Evolutionary conservation across 1,140 invertebrate genomes (phyloP).

Genomic region (Luehdorfia chinensis): DNA sequence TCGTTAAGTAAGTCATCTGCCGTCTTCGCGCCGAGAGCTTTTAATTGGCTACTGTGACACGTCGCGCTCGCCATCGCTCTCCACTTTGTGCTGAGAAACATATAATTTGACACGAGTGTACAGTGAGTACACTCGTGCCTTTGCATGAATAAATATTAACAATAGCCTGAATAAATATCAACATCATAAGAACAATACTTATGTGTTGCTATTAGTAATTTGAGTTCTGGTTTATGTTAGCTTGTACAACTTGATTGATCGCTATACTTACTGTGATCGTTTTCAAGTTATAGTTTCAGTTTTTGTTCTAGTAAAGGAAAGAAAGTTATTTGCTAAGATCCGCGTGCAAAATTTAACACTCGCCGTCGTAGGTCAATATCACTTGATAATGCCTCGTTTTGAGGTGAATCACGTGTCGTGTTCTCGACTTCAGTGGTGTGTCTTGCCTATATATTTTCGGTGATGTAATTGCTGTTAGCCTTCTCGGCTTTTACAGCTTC

Average conservation of each 20-base stretch:
- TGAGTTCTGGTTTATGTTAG: constrained; percentile 7
- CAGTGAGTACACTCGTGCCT: constrained; percentile 13
- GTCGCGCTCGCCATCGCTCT: constrained; percentile 27
- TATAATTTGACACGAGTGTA: constrained; percentile 29
- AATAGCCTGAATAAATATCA: constrained; percentile 12
- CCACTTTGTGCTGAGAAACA: constrained; percentile 37
- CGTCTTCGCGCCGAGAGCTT: constrained; percentile 16
- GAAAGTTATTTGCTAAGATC: too few relatives aligned
- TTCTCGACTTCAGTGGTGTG: too few relatives aligned
- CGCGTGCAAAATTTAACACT: too few relatives aligned
- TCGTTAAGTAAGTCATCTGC: constrained; percentile 25
- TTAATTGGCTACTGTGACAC: constrained; percentile 37
- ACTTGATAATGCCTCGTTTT: too few relatives aligned
- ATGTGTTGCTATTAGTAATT: constrained; percentile 4
- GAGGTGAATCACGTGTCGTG: too few relatives aligned
- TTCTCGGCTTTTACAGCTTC: too few relatives aligned
- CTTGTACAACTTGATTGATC: constrained; percentile 9
- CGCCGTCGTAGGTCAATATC: too few relatives aligned
- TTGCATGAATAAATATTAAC: too few relatives aligned
- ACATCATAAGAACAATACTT: constrained; percentile 15
- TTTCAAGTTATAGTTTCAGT: too few relatives aligned
- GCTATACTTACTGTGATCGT: background rate
- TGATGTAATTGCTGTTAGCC: too few relatives aligned
- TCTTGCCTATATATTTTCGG: too few relatives aligned
- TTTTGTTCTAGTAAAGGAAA: too few relatives aligned